These are phyloP conservation scores for Panopea generosa DNA, from an alignment of 2,888 invertebrate species.

Conservation along the genomic window DNA sequence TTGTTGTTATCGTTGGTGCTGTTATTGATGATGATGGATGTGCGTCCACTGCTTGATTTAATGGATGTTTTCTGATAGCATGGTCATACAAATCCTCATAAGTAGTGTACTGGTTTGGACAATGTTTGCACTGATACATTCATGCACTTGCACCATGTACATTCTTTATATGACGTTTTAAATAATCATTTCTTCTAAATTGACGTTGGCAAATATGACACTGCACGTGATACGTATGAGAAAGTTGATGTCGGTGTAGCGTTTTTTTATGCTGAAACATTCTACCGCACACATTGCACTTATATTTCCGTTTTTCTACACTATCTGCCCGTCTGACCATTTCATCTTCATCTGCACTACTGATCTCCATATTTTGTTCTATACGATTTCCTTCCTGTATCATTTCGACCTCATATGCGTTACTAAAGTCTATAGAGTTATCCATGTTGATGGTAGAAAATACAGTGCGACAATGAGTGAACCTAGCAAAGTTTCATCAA, in stretches of 20 bases:
- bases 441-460: no score
- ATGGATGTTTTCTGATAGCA: constrained; percentile 4
- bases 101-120: neutral
- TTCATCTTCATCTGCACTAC: constrained; percentile 24
- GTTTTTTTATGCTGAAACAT: constrained; percentile 11
- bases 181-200: no score
- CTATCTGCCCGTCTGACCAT: constrained; percentile 7
- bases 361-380: constrained; percentile 14
- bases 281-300: constrained; percentile 4
- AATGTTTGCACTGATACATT: constrained; percentile 3
- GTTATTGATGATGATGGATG: constrained; percentile 8
- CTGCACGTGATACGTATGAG: no score
- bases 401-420: constrained; percentile 15
- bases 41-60: neutral
- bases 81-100: constrained; percentile 1
- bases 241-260: no score
- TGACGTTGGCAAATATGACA: no score
- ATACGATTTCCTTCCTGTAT: neutral
- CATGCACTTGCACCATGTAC: neutral
- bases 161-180: constrained; percentile 5
- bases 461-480: neutral
- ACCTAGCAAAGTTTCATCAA: neutral
- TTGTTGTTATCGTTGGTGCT: neutral
- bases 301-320: constrained; percentile 6
- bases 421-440: no score